phyloP scores from a whole-genome alignment of 2,888 invertebrate species.

The Dolichopus griseipennis region DNA sequence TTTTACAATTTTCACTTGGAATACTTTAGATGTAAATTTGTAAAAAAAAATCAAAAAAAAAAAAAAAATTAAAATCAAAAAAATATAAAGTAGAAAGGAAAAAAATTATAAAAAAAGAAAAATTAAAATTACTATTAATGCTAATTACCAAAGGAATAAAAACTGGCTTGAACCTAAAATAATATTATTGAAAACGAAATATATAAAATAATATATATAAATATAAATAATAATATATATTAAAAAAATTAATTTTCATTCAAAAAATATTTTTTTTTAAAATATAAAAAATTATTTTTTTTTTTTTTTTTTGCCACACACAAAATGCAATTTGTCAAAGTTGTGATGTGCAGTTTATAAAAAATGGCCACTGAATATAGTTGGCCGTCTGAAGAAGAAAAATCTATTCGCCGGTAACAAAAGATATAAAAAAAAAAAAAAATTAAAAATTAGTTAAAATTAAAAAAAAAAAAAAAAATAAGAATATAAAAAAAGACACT shows the following conservation, averaged over 20 bases:
- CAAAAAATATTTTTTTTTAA: background rate
- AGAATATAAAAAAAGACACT: background rate
- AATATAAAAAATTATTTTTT: background rate
- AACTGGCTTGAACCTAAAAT: background rate
- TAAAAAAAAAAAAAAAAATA: background rate
- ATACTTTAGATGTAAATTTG: background rate
- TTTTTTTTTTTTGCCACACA: background rate
- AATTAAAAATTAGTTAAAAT: background rate
- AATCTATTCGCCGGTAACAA: background rate
- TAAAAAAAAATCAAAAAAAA: background rate
- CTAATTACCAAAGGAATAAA: slow-evolving; percentile 3
- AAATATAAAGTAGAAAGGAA: background rate
- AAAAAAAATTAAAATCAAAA: too few relatives aligned
- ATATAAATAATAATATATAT: background rate
- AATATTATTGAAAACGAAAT: background rate
- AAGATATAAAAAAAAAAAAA: background rate
- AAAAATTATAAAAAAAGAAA: background rate
- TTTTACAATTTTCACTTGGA: background rate
- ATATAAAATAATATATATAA: background rate
- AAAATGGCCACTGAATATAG: slow-evolving; percentile 4
- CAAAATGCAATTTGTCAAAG: slow-evolving; percentile 1
- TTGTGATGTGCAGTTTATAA: slow-evolving; percentile 6
- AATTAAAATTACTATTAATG: background rate
- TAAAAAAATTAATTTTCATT: background rate
- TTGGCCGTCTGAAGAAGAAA: slow-evolving; percentile 4